These are phyloP conservation scores for Heliornis fulica DNA, from an alignment of 2,113 vertebrate species.

Conservation along the genomic window DNA sequence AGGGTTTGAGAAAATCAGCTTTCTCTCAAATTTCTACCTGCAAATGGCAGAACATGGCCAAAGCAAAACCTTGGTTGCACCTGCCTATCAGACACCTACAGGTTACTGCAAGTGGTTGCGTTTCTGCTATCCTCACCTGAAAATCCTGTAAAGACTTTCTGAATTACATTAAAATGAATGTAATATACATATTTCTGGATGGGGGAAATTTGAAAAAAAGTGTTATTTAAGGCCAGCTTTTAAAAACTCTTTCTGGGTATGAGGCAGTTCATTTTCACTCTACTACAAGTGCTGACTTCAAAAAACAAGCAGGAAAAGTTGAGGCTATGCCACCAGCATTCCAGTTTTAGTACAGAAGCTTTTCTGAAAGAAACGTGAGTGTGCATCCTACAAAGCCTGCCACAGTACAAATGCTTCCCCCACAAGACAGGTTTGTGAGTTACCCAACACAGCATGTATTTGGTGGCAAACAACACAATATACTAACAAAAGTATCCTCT, in stretches of 20 bases:
- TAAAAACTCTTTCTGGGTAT: neutral
- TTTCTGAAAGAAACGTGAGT: neutral
- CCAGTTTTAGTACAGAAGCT: neutral
- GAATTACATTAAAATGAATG: neutral
- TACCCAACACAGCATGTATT: neutral
- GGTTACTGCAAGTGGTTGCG: neutral
- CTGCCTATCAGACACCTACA: rapidly evolving
- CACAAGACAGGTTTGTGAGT: neutral
- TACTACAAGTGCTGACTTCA: neutral
- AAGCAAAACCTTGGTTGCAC: neutral
- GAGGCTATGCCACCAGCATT: neutral
- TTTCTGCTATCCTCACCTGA: neutral
- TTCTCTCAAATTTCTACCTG: neutral
- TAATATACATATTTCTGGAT: neutral
- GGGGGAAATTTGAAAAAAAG: neutral
- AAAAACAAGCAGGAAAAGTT: neutral
- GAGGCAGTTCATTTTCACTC: neutral
- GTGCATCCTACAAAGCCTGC: neutral
- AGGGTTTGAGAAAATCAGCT: neutral
- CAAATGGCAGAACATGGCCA: neutral
- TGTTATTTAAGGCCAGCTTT: neutral
- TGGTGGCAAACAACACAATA: neutral
- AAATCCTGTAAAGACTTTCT: neutral
- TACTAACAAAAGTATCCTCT: neutral
- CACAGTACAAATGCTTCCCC: neutral